phyloP scores from a whole-genome alignment of 2,888 invertebrate genomes.

The Aethes cnicana region DNA sequence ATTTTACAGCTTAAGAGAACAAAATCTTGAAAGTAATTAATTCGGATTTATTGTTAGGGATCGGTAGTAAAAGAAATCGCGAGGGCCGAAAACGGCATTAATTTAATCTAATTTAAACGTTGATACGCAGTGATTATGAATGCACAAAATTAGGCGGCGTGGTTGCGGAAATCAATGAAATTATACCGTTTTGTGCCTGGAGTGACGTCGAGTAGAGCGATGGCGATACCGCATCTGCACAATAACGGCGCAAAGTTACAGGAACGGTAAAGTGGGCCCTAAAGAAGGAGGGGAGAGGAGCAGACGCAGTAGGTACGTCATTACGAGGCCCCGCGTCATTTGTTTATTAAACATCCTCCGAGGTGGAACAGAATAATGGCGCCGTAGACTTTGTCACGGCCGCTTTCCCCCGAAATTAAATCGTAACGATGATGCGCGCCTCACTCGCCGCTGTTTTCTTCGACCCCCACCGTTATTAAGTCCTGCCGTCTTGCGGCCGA shows the following conservation, averaged over 20 bases:
- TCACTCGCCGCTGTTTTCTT: conserved; percentile 63
- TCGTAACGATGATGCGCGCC: conserved; percentile 77
- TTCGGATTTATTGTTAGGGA: conserved; percentile 41
- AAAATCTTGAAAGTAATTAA: conserved; percentile 58
- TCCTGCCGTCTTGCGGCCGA: conserved; percentile 73
- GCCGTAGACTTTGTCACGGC: conserved; percentile 74
- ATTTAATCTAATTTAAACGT: conserved; percentile 28
- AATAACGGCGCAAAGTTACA: conserved; percentile 44
- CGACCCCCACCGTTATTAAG: conserved; percentile 65
- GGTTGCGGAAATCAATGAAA: conserved; percentile 15
- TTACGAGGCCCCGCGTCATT: conserved; percentile 75
- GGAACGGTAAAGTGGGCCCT: conserved; percentile 63
- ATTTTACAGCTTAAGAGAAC: conserved; percentile 58
- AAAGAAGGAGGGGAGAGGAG: conserved; percentile 53
- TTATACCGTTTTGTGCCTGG: conserved; percentile 23
- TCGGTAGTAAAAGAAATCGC: conserved; percentile 26
- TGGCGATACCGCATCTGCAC: conserved; percentile 50
- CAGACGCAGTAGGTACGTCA: conserved; percentile 60
- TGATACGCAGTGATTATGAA: conserved; percentile 20
- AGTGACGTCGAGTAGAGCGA: conserved; percentile 35
- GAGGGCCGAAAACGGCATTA: conserved; percentile 14
- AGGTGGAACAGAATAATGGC: conserved; percentile 79
- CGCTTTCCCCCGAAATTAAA: conserved; percentile 78
- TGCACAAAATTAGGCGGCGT: conserved; percentile 1
- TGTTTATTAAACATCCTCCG: conserved; percentile 79